phyloP scores from a whole-genome alignment of 2,888 invertebrate genomes.

The Lamproptera curius region DNA sequence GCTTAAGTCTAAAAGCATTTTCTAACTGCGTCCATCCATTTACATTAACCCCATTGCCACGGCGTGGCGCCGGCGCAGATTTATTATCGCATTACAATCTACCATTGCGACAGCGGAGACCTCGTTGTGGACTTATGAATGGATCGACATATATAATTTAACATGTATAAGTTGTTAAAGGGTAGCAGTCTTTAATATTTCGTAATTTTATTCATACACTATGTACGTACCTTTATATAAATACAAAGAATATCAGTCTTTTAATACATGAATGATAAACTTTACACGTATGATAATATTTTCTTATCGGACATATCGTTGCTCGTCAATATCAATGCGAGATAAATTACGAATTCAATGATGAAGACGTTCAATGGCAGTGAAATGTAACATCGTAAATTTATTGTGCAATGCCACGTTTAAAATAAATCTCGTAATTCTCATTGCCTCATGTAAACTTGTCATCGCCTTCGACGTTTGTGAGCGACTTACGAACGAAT shows the following conservation, averaged over 20 bases:
- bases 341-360: conserved; percentile 18
- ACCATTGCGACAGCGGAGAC: conserved; percentile 26
- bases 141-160: conserved; percentile 2
- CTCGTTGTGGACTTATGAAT: conserved; percentile 22
- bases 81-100: conserved; percentile 31
- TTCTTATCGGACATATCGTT: no score
- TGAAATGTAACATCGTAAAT: background rate
- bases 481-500: background rate
- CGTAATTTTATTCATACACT: no score
- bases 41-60: conserved; percentile 31
- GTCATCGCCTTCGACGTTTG: background rate
- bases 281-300: no score
- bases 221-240: no score
- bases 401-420: conserved; percentile 6
- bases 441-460: background rate
- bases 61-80: conserved; percentile 30
- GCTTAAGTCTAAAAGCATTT: conserved; percentile 22
- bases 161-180: background rate
- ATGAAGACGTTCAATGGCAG: conserved; percentile 1
- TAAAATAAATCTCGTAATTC: background rate
- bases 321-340: conserved; percentile 6
- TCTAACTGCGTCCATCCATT: conserved; percentile 31
- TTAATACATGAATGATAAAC: no score
- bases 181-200: no score
- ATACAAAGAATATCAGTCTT: no score